A percentile compares a stretch with the other conserved stretches of the same genome.
Evolutionary conservation across 2,888 invertebrate genomes (phyloP).

Genomic region (Nesidiocoris tenuis): DNA sequence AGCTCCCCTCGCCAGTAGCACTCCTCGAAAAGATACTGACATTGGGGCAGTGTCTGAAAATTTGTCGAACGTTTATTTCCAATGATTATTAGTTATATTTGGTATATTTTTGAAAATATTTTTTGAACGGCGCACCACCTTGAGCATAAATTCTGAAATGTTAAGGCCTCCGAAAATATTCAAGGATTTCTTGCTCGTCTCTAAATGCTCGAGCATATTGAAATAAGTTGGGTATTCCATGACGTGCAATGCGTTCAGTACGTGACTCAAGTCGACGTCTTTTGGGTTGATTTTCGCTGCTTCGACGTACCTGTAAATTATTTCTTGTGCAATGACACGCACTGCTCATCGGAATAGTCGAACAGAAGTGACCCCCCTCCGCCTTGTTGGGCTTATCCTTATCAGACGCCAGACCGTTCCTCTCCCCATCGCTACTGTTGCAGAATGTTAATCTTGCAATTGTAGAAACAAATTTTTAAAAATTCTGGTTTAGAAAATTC

Average conservation of each 20-base stretch:
- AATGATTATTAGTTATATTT: neutral
- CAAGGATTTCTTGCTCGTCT: slow-evolving; percentile 1
- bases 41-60: slow-evolving; percentile 50
- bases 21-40: slow-evolving; percentile 50
- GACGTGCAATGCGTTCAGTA: slow-evolving; percentile 9
- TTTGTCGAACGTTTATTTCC: neutral
- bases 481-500: too few relatives aligned
- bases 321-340: too few relatives aligned
- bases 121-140: slow-evolving; percentile 7
- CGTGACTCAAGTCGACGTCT: neutral
- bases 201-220: slow-evolving; percentile 4
- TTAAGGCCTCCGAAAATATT: slow-evolving; percentile 29
- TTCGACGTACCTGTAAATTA: slow-evolving; percentile 8
- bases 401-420: too few relatives aligned
- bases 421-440: too few relatives aligned
- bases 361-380: too few relatives aligned
- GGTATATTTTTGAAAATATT: neutral
- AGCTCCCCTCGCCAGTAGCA: slow-evolving; percentile 51
- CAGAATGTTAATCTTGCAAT: too few relatives aligned
- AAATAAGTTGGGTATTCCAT: slow-evolving; percentile 26
- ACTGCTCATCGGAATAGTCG: too few relatives aligned
- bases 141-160: slow-evolving; percentile 43
- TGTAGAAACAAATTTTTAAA: too few relatives aligned
- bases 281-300: neutral
- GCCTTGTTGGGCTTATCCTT: too few relatives aligned